Percentiles rank a stretch among this genome's conserved stretches.
Conservation (phyloP, 2,888 invertebrate species). For the Bruchidius siliquastri region DNA sequence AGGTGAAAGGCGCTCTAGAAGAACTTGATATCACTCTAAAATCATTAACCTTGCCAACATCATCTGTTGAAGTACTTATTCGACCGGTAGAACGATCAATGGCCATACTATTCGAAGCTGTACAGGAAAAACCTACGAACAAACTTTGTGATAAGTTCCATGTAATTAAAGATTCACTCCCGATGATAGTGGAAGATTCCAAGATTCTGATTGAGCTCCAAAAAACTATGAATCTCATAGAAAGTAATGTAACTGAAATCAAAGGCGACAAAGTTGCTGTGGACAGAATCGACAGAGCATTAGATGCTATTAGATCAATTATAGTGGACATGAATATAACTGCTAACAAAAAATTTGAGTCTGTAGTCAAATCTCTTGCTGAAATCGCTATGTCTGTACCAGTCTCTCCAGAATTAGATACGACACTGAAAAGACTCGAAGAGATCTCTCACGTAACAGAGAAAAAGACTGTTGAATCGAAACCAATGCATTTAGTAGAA, state of each 20-base stretch:
- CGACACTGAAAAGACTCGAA: neutral
- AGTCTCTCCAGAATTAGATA: neutral
- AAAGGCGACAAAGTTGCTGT: neutral
- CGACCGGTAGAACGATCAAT: neutral
- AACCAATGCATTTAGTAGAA: neutral
- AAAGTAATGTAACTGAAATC: conserved; percentile 1
- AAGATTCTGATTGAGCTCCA: neutral
- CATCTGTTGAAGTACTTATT: neutral
- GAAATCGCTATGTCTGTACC: neutral
- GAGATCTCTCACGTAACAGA: neutral
- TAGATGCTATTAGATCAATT: neutral
- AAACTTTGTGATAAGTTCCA: neutral
- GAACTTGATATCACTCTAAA: neutral
- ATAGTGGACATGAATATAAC: neutral
- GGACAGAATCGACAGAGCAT: conserved; percentile 4
- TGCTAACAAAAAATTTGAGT: neutral
- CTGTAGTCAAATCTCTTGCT: neutral
- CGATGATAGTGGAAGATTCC: neutral
- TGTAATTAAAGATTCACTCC: neutral
- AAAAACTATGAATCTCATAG: neutral
- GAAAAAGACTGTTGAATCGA: neutral
- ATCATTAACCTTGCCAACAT: neutral
- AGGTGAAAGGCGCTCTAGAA: neutral
- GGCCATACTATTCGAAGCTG: neutral
- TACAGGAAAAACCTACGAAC: neutral